These are phyloP conservation scores for Tortrix viridana DNA, from an alignment of 2,888 invertebrate species.

Conservation along the genomic window DNA sequence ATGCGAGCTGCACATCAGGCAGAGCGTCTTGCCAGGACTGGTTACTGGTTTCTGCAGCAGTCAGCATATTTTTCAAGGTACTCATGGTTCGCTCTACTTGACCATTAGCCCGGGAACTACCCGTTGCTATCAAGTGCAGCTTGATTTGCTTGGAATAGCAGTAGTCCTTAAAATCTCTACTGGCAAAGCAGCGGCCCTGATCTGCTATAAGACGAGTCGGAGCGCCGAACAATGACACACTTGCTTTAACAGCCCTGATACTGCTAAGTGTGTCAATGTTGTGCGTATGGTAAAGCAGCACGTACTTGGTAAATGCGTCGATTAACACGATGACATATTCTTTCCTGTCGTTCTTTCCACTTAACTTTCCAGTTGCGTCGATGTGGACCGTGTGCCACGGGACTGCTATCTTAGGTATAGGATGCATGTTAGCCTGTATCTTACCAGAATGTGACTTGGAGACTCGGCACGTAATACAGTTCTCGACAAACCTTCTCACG, in stretches of 20 bases:
- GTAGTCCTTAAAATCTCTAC: slow-evolving; percentile 26
- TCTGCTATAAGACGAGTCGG: slow-evolving; percentile 30
- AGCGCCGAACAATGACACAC: not conserved
- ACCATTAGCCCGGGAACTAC: slow-evolving; percentile 18
- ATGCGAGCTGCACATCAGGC: slow-evolving; percentile 13
- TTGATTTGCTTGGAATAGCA: slow-evolving; percentile 17
- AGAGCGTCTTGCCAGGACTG: slow-evolving; percentile 19
- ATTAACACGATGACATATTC: slow-evolving; percentile 1
- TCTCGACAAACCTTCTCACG: slow-evolving; percentile 52
- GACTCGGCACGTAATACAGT: slow-evolving; percentile 51
- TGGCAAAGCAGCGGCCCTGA: not conserved
- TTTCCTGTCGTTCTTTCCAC: slow-evolving; percentile 42
- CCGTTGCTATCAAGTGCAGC: slow-evolving; percentile 15
- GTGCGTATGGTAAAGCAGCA: not conserved
- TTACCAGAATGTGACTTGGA: slow-evolving; percentile 50
- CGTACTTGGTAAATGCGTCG: slow-evolving; percentile 2
- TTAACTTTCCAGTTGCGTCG: slow-evolving; percentile 46
- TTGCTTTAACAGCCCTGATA: not conserved
- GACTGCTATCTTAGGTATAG: slow-evolving; percentile 48
- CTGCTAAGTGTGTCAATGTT: not conserved
- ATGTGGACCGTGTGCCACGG: slow-evolving; percentile 52
- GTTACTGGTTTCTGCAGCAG: slow-evolving; percentile 1
- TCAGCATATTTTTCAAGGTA: slow-evolving; percentile 23
- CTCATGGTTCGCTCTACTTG: slow-evolving; percentile 31
- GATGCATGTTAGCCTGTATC: slow-evolving; percentile 48